Base-by-base conservation (phyloP, 2,797 vertebrate species). In the Fistularia commersonii region DNA sequence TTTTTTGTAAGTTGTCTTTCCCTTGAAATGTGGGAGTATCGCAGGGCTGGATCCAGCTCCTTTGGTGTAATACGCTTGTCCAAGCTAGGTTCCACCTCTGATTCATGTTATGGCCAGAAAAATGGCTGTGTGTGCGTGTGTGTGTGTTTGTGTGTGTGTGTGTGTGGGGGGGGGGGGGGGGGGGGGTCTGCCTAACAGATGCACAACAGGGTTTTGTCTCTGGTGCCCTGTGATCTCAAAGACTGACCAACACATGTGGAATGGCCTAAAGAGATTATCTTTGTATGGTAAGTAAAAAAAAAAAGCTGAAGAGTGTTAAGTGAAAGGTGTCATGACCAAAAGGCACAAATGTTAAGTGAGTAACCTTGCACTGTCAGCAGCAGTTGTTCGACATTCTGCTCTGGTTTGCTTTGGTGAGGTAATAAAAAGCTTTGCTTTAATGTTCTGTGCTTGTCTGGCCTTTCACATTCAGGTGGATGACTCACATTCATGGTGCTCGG, bases 141-240 rank as follows among this genome's bases (percentile, higher is more conserved):
- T 23, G 23, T 23, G n/a, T n/a, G n/a, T n/a, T n/a, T 33, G 13
- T 2, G 23, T 2, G 2, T 23, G 23, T 23, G 23, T 23, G 23
- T 23, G 23, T 23, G 23, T 23, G 41, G 60, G 73, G 55, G 74
- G 61, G 8, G 8, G 42, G 49, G 48, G 38, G 63, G 3, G n/a
- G 46, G 7, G 57, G 62, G 57, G 54, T 41, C 52, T 15, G 57
- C 38, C 66, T 76, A 80, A 88, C 85, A 84, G 74, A 81, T 74
- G 69, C 80, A 86, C 79, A 84, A 87, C 84, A 79, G 83, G 76
- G 79, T 83, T 85, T 89, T 87, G 81, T 86, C 75, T 63, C 11
- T 44, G 50, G 65, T 54, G 47, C 56, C 74, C 69, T 89, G 82
- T 86, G 84, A 89, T 88, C 83, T 84, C 53, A 53, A 70, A 53